Conservation (phyloP, 2,113 vertebrate genomes). For the Larimichthys crocea region DNA sequence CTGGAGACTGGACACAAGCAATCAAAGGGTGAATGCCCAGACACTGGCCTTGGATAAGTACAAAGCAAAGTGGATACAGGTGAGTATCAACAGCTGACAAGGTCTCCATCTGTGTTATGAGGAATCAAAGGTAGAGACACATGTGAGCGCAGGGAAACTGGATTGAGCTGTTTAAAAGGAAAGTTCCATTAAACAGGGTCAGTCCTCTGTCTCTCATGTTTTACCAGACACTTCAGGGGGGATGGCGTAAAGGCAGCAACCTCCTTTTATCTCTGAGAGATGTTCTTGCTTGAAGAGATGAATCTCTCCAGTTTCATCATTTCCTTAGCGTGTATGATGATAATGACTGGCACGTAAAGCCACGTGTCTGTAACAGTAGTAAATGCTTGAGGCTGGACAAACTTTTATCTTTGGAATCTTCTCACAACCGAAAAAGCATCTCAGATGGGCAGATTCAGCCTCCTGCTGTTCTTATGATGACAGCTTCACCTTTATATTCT, state of each 20-base stretch:
- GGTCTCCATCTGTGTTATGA: slow-evolving; percentile 9
- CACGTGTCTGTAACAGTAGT: background rate
- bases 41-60: background rate
- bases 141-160: slow-evolving; percentile 8
- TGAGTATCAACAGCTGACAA: slow-evolving; percentile 10
- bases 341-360: background rate
- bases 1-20: background rate
- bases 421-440: slow-evolving; percentile 37
- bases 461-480: slow-evolving; percentile 52
- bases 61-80: background rate
- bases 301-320: slow-evolving; percentile 6
- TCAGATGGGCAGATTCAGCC: slow-evolving; percentile 44
- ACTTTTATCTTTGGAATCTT: slow-evolving; percentile 17
- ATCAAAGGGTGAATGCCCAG: background rate
- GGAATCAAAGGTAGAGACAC: slow-evolving; percentile 3
- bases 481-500: slow-evolving; percentile 32
- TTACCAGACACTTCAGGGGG: slow-evolving; percentile 16
- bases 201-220: slow-evolving; percentile 23
- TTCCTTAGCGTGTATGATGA: background rate
- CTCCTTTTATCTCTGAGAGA: slow-evolving; percentile 22
- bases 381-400: slow-evolving; percentile 22
- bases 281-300: slow-evolving; percentile 21
- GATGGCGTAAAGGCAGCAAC: slow-evolving; percentile 1
- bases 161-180: slow-evolving; percentile 16
- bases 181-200: slow-evolving; percentile 14